Percentiles rank a stretch among this genome's conserved stretches.
These are phyloP conservation scores for Enteromius afrohamiltoni DNA, from an alignment of 2,797 vertebrate species.

Conservation along the genomic window DNA sequence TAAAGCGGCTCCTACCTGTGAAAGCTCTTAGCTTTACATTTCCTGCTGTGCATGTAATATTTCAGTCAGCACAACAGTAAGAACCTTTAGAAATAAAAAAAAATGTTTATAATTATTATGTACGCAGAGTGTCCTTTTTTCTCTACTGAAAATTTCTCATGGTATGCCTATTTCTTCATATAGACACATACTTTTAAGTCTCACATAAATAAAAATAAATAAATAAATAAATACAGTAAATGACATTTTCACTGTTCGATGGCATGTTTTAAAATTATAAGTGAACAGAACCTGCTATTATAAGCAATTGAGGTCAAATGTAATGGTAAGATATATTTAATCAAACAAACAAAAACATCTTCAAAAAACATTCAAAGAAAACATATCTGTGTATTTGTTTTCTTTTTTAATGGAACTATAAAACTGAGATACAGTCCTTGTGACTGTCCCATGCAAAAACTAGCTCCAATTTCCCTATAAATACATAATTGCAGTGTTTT, in stretches of 20 bases:
- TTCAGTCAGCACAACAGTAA: not conserved
- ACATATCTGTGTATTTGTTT: not conserved
- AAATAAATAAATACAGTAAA: not conserved
- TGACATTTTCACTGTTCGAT: not conserved
- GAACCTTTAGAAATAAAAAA: not conserved
- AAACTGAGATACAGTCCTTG: not conserved
- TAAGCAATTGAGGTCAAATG: not conserved
- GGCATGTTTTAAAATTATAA: not conserved
- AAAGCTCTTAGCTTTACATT: not conserved
- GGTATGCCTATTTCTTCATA: not conserved
- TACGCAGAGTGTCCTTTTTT: not conserved
- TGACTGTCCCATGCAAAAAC: not conserved
- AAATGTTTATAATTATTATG: not conserved
- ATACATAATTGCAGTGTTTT: not conserved
- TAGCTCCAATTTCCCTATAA: not conserved
- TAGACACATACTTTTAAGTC: not conserved
- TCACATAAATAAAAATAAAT: not conserved
- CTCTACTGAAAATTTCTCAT: not conserved
- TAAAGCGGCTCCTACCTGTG: conserved; percentile 1
- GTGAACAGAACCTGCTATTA: not conserved
- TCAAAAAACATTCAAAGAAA: not conserved
- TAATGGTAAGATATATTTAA: not conserved
- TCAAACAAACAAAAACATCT: not conserved
- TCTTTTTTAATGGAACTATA: not conserved
- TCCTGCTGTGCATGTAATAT: not conserved